Conservation (phyloP, 2,113 vertebrate species). For the Sarotherodon lohbergeri region DNA sequence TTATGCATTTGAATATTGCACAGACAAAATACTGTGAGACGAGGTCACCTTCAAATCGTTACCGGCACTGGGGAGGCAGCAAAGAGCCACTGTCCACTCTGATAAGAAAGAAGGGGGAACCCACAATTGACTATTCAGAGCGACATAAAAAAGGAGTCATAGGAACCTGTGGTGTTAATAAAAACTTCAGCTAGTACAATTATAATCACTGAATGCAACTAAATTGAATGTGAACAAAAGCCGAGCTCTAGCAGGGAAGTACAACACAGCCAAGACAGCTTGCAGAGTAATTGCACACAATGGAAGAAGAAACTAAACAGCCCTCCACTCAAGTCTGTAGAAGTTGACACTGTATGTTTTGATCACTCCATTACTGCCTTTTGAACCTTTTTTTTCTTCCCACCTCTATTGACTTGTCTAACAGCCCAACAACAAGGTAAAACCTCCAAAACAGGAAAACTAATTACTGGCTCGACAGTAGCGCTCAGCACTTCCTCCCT, state of each 20-base stretch:
- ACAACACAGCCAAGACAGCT: not conserved
- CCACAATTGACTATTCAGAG: not conserved
- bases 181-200: not conserved
- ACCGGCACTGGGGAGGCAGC: not conserved
- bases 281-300: not conserved
- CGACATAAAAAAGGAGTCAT: not conserved
- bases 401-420: not conserved
- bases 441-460: slow-evolving; percentile 8
- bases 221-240: slow-evolving; percentile 11
- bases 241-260: not conserved
- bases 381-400: not conserved
- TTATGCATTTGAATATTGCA: not conserved
- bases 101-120: not conserved
- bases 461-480: slow-evolving; percentile 18
- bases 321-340: not conserved
- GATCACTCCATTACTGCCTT: slow-evolving; percentile 7
- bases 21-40: not conserved
- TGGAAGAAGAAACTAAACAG: not conserved
- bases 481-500: not conserved
- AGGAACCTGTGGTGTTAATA: slow-evolving; percentile 39
- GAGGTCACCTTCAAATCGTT: slow-evolving; percentile 11
- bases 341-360: not conserved
- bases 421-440: slow-evolving; percentile 1
- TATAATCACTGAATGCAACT: slow-evolving; percentile 17
- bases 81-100: not conserved